Evolutionary conservation across 2,888 invertebrate species (phyloP).

Genomic region (Chrysotoxum bicinctum): DNA sequence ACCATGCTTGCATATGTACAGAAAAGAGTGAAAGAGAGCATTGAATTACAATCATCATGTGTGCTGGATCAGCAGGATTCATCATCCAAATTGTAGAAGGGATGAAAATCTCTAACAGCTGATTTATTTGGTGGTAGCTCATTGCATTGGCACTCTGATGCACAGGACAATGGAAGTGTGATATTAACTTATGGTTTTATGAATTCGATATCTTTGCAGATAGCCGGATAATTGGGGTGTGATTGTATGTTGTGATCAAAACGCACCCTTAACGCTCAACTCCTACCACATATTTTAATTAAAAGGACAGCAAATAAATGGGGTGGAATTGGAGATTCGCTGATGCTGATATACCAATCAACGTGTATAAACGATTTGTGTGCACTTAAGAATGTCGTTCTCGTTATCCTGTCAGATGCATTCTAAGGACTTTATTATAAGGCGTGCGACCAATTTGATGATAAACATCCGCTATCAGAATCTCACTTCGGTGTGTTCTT

Average conservation of each 20-base stretch:
- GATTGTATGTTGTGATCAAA: constrained; percentile 33
- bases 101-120: constrained; percentile 67
- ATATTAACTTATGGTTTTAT: constrained; percentile 73
- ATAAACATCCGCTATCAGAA: constrained; percentile 57
- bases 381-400: constrained; percentile 55
- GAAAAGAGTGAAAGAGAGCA: constrained; percentile 60
- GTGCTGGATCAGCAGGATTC: constrained; percentile 42
- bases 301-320: constrained; percentile 58
- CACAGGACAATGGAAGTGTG: constrained; percentile 64
- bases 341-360: constrained; percentile 67
- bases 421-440: constrained; percentile 27
- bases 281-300: constrained; percentile 47
- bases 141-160: constrained; percentile 33
- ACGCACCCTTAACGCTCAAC: constrained; percentile 18
- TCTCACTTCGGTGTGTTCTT: constrained; percentile 2
- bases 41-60: constrained; percentile 56
- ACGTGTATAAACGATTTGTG: constrained; percentile 57
- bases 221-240: constrained; percentile 54
- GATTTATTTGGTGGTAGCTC: constrained; percentile 57
- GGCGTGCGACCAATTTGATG: constrained; percentile 61
- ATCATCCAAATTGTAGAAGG: constrained; percentile 48
- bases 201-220: constrained; percentile 59
- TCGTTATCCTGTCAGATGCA: constrained; percentile 68
- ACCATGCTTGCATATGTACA: background rate
- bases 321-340: constrained; percentile 58